Conservation (phyloP, 2,888 invertebrate species). For the Sycophila texana region DNA sequence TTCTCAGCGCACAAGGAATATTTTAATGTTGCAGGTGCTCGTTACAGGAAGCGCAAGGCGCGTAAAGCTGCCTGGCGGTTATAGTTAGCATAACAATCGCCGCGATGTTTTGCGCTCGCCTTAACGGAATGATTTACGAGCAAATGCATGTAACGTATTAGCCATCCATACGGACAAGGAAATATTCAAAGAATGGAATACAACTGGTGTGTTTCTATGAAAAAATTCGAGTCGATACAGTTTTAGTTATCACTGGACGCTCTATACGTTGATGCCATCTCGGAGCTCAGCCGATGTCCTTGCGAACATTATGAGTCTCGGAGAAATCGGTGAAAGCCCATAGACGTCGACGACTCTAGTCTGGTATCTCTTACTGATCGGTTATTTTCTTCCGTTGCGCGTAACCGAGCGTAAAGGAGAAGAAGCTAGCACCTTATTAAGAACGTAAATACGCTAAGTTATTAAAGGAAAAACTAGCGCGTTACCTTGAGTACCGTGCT, state of each 20-base stretch:
- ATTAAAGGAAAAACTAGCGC: slow-evolving; percentile 45
- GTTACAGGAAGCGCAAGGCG: slow-evolving; percentile 51
- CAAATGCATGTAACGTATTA: slow-evolving; percentile 62
- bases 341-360: slow-evolving; percentile 15
- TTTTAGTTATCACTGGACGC: slow-evolving; percentile 62
- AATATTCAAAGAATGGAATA: slow-evolving; percentile 15
- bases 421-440: slow-evolving; percentile 38
- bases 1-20: not conserved
- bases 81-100: slow-evolving; percentile 75
- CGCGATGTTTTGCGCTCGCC: slow-evolving; percentile 55
- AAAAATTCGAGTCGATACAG: slow-evolving; percentile 56
- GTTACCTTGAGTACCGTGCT: slow-evolving; percentile 8
- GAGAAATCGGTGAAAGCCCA: slow-evolving; percentile 60
- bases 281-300: slow-evolving; percentile 52
- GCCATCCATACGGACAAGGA: slow-evolving; percentile 56
- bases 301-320: slow-evolving; percentile 55
- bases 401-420: slow-evolving; percentile 47
- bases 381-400: slow-evolving; percentile 39
- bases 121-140: slow-evolving; percentile 71
- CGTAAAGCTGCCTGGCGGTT: slow-evolving; percentile 69
- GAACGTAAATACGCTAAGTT: slow-evolving; percentile 28
- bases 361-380: slow-evolving; percentile 39
- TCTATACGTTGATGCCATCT: too few relatives aligned
- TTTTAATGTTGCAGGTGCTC: slow-evolving; percentile 38
- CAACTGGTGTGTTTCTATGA: not conserved